Evolutionary conservation across 1,140 invertebrate species (phyloP).

Genomic region (Heliconius hermathena): DNA sequence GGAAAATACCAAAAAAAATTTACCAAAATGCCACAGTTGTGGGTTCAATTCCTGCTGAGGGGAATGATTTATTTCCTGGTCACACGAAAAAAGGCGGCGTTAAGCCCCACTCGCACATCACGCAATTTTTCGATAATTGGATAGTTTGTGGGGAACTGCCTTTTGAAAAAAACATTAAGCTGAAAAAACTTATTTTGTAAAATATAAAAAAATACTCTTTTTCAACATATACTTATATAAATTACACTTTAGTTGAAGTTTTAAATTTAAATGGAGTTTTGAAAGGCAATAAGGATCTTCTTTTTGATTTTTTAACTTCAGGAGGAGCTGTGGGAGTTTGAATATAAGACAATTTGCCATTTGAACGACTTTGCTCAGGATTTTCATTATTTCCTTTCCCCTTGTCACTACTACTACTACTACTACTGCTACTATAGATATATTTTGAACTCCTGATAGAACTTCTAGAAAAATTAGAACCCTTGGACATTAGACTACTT

Average conservation of each 20-base stretch:
- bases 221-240: neutral
- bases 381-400: slow-evolving; percentile 39
- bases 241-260: slow-evolving; percentile 63
- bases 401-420: slow-evolving; percentile 58
- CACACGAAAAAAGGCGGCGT: too few species aligned
- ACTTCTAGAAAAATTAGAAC: slow-evolving; percentile 55
- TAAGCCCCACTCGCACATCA: too few species aligned
- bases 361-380: slow-evolving; percentile 46
- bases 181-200: neutral
- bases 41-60: too few species aligned
- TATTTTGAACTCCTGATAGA: slow-evolving; percentile 51
- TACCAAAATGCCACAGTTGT: too few species aligned
- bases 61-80: too few species aligned
- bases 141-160: too few species aligned
- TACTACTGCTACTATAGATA: slow-evolving; percentile 34
- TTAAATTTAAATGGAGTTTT: slow-evolving; percentile 81
- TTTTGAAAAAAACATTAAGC: too few species aligned
- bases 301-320: slow-evolving; percentile 68
- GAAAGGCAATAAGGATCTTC: slow-evolving; percentile 75
- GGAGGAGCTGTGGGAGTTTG: slow-evolving; percentile 54
- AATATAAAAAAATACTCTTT: neutral
- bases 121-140: too few species aligned
- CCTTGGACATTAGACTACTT: slow-evolving; percentile 58
- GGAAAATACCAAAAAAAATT: too few species aligned
- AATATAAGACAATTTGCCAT: slow-evolving; percentile 34